Evolutionary conservation across 2,888 invertebrate genomes (phyloP), one percentile per base, ranked within the genome.

Genomic region (Philhelius pedissequus): DNA sequence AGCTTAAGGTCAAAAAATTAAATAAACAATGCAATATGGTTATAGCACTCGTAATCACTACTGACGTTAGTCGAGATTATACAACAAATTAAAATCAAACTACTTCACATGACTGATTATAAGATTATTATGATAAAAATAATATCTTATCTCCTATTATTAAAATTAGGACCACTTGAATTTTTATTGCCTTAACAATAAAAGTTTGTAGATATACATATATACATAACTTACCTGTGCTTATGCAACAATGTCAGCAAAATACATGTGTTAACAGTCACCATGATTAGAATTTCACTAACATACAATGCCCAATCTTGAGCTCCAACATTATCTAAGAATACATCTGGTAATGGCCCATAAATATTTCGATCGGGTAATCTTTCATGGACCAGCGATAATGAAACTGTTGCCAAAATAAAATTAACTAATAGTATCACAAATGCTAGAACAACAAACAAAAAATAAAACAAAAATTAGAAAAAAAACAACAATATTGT

Each of bases 211-310:
- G 8, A n/a, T 11, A 18, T n/a, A 38, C 5, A 6, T 6, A 7
- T 15, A 7, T n/a, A 7, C 1, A 45, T 40, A 18, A 71, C 82
- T 87, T 68, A 88, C 95, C 97, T 95, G 92, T 97, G 96, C 91
- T 96, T 96, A 92, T 98, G 97, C 91, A 97, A 94, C 89, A 97
- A 92, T 87, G 97, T 94, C 87, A 97, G 94, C 87, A 96, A 91
- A 92, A 96, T 93, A 86, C 96, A 95, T 70, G 95, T 94, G 89
- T 94, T 95, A 87, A 96, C 95, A 86, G 95, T 94, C 89, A 96
- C 92, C 93, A 97, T 96, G 90, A 97, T 97, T 88, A 97, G 93
- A 91, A 96, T 94, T 92, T 98, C 97, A 70, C 97, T 97, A 79
- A 96, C 95, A 90, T 94, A 93, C 74, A 97, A 93, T 45, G 95